Evolutionary conservation across 2,888 invertebrate species (phyloP), one percentile per base, ranked within the genome.

Genomic region (Dioctria rufipes): DNA sequence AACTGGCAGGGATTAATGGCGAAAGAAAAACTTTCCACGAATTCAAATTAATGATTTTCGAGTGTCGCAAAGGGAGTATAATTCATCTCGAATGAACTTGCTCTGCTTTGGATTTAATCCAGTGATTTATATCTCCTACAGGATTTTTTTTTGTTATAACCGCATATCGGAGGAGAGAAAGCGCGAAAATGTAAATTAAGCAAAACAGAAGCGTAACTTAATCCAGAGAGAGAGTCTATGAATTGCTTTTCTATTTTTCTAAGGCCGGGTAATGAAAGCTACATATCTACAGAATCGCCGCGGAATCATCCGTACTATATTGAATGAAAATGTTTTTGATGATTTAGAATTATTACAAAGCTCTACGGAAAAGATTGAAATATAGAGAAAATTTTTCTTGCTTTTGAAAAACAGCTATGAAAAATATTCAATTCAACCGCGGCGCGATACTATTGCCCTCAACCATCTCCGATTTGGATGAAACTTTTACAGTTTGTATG

Each of bases 21-120:
- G 61, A 75, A 60, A 60, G 75, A 75, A 75, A 75, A 75, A 75
- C 60, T 75, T 75, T 75, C 51, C 75, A 75, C 42, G 75, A 61
- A 82, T 82, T 82, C 80, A 82, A 82, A 78, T 82, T 82, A 82
- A 82, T 82, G 82, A 80, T 80, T 80, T 80, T 78, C 54, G 54
- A 63, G 75, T 81, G 81, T 81, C 80, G 61, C 75, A 78, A 61
- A 42, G 78, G 78, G 61, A 58, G 73, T 69, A 71, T 81, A 60
- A 67, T 66, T 81, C 78, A 81, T 78, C 69, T 78, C 71, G 46
- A 81, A 78, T 75, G 75, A 61, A 60, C 75, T 71, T 51, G 40
- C 75, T 60, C 42, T 75, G 58, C 75, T 61, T 61, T 43, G 61
- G 61, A 43, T 61, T 75, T 61, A 75, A 75, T 75, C 75, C 58